Conservation (phyloP, 1,140 invertebrate genomes). For the Neotoxoptera formosana region DNA sequence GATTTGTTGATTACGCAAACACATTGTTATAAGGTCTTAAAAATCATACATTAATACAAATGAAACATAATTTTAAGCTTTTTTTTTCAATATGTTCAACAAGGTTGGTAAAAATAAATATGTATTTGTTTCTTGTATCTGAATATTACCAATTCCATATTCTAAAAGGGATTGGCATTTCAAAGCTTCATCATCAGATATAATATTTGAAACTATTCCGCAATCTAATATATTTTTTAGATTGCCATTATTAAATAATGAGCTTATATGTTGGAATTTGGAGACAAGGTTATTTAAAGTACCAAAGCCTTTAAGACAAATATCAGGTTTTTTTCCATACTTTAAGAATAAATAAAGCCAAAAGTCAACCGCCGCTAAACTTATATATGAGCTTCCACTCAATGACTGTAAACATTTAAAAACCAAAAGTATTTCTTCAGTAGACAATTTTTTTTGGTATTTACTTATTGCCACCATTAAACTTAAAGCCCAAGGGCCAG, state of each 20-base stretch:
- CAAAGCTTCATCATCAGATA: neutral
- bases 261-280: neutral
- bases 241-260: neutral
- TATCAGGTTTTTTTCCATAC: neutral
- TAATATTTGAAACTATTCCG: neutral
- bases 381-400: neutral
- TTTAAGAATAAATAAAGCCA: neutral
- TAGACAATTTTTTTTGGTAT: neutral
- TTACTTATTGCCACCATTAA: slow-evolving; percentile 25
- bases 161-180: slow-evolving; percentile 26
- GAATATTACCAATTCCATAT: neutral
- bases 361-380: slow-evolving; percentile 2
- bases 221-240: neutral
- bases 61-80: neutral
- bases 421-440: neutral
- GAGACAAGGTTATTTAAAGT: slow-evolving; percentile 16
- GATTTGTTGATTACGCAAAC: neutral
- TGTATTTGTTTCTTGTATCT: neutral
- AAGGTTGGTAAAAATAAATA: slow-evolving; percentile 37
- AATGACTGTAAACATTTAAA: slow-evolving; percentile 36
- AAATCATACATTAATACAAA: neutral
- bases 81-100: neutral
- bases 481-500: slow-evolving; percentile 50
- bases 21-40: neutral
- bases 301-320: neutral